Base-by-base conservation (phyloP, 2,888 invertebrate species). In the Diarsia brunnea region DNA sequence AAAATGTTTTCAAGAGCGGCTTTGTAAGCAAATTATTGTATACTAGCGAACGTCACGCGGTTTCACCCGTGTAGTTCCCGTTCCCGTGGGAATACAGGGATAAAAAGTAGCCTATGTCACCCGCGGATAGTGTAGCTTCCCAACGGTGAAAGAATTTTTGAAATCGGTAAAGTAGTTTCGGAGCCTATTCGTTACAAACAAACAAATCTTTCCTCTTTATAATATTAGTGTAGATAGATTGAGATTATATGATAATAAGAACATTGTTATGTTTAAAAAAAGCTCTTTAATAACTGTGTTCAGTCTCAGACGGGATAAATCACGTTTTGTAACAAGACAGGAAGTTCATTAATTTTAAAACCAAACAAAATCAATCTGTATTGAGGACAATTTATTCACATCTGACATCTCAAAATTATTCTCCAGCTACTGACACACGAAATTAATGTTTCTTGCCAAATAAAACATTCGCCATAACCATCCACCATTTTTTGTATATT, bases 381-480 rank as follows among this genome's bases (percentile, higher is more conserved):
- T 31, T 21, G 75, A 61, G 61, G 51, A 49, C 8, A 49, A 38
- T 66, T 66, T 58, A 24, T 58, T 63, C 60, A 69, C 19, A 19
- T 58, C 14, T 69, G 69, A 27, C 66, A 76, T 71, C 58, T 43
- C 21, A 31, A 58, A 47, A 69, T 21, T 47, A 71, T 49, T 27
- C 27, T 21, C 21, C 24, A 53, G 12, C 27, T 27, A 7, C 14
- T 66, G 63, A 71, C 74, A 78, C 45, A 51, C 16, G 58, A 60
- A 55, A 66, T 45, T 61, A 75, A 76, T 51, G 31, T 21, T 31
- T n/a, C 14, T 67, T 78, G 72, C 71, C 51, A 68, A 77, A 81
- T 49, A 21, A 61, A 69, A 61, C 21, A 47, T 43, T 8, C 12
- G 31, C 63, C 21, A 67, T 67, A 68, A 55, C 64, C 43, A 14